These are phyloP conservation scores for Platorchestia sp. DNA, from an alignment of 1,140 invertebrate species.

Conservation along the genomic window DNA sequence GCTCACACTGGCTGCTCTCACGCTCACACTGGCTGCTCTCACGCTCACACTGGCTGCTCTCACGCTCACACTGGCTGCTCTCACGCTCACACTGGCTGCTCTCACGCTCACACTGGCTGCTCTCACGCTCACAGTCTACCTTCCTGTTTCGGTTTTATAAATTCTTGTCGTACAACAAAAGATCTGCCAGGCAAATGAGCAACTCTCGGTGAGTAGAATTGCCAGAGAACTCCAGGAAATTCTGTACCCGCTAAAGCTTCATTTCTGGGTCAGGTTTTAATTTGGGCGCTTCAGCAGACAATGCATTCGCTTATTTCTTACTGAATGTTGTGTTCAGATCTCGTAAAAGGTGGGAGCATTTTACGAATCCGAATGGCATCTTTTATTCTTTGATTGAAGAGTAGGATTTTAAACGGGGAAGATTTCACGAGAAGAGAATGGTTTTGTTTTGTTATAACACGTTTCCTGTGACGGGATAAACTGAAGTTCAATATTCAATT, in stretches of 20 bases:
- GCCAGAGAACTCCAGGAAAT: not conserved
- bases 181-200: not conserved
- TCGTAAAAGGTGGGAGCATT: not conserved
- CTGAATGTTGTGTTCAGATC: not conserved
- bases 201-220: not conserved
- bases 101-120: not conserved
- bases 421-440: not conserved
- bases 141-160: not conserved
- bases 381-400: not conserved
- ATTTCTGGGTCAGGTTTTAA: not conserved
- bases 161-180: not conserved
- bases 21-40: slow-evolving; percentile 69
- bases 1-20: not conserved
- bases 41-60: not conserved
- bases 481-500: no score
- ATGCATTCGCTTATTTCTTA: not conserved
- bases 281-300: not conserved
- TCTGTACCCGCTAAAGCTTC: not conserved
- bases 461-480: no score
- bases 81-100: not conserved
- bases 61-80: not conserved
- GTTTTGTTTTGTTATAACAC: no score
- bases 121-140: not conserved
- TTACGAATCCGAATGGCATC: not conserved
- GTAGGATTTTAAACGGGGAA: not conserved